Evolutionary conservation across 1,140 invertebrate species (phyloP).

Genomic region (Drosophila auraria): DNA sequence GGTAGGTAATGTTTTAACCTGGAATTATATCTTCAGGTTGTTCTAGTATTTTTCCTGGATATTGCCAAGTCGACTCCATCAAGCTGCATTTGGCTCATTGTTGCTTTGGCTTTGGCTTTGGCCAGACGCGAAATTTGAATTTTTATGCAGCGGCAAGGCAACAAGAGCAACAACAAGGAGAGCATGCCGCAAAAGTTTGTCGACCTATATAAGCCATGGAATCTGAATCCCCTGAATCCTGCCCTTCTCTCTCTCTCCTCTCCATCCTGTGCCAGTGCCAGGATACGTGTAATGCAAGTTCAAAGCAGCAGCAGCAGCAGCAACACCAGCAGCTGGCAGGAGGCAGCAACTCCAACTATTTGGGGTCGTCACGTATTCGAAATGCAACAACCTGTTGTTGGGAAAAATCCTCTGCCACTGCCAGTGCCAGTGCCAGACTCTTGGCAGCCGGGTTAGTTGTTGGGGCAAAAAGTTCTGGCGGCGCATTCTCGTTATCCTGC

Average conservation of each 20-base stretch:
- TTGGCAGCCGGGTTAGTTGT: constrained; percentile 17
- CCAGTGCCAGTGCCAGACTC: constrained; percentile 19
- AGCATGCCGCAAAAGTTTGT: constrained; percentile 80
- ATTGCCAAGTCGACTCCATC: constrained; percentile 8
- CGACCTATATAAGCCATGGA: constrained; percentile 76
- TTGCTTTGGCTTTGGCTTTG: constrained; percentile 44
- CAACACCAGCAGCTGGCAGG: constrained; percentile 37
- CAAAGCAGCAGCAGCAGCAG: constrained; percentile 57
- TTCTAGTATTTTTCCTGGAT: constrained; percentile 7
- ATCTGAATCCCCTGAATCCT: constrained; percentile 27
- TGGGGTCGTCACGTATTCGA: constrained; percentile 73
- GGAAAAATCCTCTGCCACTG: constrained; percentile 55
- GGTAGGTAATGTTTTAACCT: too few relatives aligned
- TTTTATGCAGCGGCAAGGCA: constrained; percentile 68
- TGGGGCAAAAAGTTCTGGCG: constrained; percentile 19
- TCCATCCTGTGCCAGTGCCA: constrained; percentile 11
- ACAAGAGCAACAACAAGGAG: constrained; percentile 49
- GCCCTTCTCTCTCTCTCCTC: background rate
- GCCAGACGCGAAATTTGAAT: constrained; percentile 78
- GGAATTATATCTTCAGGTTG: too few relatives aligned
- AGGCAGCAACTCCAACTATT: constrained; percentile 66
- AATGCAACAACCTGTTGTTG: constrained; percentile 82
- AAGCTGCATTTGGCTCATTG: background rate
- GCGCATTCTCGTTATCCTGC: constrained; percentile 31
- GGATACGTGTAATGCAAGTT: constrained; percentile 82